Percentiles rank a stretch among this genome's conserved stretches.
Evolutionary conservation across 1,140 invertebrate genomes (phyloP).

Genomic region (Saccostrea echinata): DNA sequence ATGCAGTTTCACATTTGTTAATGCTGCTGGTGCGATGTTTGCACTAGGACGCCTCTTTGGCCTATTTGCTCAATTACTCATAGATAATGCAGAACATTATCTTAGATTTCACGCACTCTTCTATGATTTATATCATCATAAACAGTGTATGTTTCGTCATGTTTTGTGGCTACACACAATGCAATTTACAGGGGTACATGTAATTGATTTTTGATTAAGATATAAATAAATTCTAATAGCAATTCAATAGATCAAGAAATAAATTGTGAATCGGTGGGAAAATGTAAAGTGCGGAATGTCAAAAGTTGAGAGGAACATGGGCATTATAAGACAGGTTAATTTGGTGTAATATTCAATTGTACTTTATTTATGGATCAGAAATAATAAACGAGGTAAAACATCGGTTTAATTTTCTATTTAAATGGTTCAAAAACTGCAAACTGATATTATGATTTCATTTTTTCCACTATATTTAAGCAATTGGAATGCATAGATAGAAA

Average conservation of each 20-base stretch:
- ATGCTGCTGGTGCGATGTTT: background rate
- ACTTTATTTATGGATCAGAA: too few species aligned
- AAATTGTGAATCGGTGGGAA: background rate
- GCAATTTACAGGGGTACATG: background rate
- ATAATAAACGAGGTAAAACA: too few species aligned
- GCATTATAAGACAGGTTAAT: background rate
- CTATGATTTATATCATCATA: background rate
- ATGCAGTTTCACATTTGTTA: too few species aligned
- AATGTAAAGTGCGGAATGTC: background rate
- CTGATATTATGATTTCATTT: too few species aligned
- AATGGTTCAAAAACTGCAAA: too few species aligned
- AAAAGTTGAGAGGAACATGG: background rate
- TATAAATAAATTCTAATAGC: background rate
- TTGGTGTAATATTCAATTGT: background rate
- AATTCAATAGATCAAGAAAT: too few species aligned
- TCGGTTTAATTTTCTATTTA: too few species aligned
- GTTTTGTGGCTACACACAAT: background rate
- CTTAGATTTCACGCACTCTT: background rate
- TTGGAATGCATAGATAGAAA: too few species aligned
- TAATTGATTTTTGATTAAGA: slow-evolving; percentile 13
- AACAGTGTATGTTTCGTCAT: background rate
- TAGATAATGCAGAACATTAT: background rate
- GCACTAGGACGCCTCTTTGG: background rate
- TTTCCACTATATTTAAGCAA: too few species aligned
- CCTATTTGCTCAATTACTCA: background rate